Base-by-base conservation (phyloP, 2,797 vertebrate genomes). In the Ptychadena robeensis region DNA sequence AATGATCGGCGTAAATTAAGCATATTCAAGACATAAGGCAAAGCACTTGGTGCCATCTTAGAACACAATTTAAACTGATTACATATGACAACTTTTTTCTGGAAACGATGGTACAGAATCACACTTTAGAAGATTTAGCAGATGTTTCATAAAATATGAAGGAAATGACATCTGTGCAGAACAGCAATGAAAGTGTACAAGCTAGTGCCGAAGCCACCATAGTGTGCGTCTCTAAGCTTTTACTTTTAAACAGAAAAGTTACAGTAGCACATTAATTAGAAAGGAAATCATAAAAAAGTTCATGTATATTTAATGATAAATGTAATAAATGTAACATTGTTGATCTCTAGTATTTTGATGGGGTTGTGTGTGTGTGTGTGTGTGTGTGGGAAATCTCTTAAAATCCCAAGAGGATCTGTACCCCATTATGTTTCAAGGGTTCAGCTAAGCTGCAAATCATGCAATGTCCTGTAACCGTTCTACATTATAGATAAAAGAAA, bases 101-200 rank as follows among this genome's bases (percentile, higher is more conserved):
- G 44, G 66, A 70, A 14, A 70, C 11, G 66, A 79, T 70, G 25
- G 27, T 15, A 61, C 38, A 32, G 31, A 70, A 61, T 79, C 44
- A 79, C 77, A 70, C 75, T 53, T 78, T 78, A 9, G 31, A 78
- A 68, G 48, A 66, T 78, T 78, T 68, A 78, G 31, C 75, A 78
- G 75, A 78, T 78, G 75, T 78, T 78, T 78, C 64, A 66, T 78
- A 22, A 78, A 78, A 78, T 68, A 78, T 68, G 40, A 68, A 78
- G 14, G 25, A 53, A 68, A 28, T 68, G 40, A 78, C 75, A 78
- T 78, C 75, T 78, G 75, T 78, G 64, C 31, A 53, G 38, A 67
- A 25, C 64, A 9, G 48, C 38, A 57, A 25, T 11, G 66, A 57
- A 31, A 53, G 31, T 66, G 37, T 32, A 15, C 57, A 75, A 64